Conservation (phyloP, 2,113 vertebrate genomes). For the Esox niger region DNA sequence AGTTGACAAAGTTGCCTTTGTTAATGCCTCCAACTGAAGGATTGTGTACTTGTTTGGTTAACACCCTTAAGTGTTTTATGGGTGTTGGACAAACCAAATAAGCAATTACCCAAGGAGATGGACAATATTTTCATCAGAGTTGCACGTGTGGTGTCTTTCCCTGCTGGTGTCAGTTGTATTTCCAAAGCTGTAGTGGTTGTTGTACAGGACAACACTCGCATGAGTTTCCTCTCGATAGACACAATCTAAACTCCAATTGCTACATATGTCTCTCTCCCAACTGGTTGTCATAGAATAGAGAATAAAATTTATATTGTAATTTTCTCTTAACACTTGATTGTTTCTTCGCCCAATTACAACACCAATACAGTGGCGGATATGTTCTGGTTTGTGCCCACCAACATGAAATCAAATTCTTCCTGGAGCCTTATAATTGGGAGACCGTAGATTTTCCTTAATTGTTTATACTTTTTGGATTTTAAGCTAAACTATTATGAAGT, state of each 20-base stretch:
- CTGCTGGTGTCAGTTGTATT: neutral
- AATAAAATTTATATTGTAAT: constrained; percentile 16
- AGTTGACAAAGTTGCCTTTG: too few species aligned
- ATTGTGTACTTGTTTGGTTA: neutral
- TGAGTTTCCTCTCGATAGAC: neutral
- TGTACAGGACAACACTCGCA: neutral
- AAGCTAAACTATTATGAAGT: too few species aligned
- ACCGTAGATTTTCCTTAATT: too few species aligned
- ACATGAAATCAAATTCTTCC: too few species aligned
- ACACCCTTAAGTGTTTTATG: neutral
- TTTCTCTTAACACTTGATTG: neutral
- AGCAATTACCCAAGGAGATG: neutral
- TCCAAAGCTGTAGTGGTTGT: neutral
- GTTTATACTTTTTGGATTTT: too few species aligned
- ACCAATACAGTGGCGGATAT: too few species aligned
- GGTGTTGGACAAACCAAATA: neutral
- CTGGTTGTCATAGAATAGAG: constrained; percentile 3
- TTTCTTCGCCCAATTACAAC: too few species aligned
- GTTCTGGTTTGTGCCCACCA: too few species aligned
- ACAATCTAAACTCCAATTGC: neutral
- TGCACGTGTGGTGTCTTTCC: neutral
- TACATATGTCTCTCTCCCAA: neutral
- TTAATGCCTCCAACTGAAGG: neutral
- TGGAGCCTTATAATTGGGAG: too few species aligned
- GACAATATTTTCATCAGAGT: too few species aligned